Evolutionary conservation across 2,113 vertebrate species (phyloP).

Genomic region (Chelonoidis abingdonii): DNA sequence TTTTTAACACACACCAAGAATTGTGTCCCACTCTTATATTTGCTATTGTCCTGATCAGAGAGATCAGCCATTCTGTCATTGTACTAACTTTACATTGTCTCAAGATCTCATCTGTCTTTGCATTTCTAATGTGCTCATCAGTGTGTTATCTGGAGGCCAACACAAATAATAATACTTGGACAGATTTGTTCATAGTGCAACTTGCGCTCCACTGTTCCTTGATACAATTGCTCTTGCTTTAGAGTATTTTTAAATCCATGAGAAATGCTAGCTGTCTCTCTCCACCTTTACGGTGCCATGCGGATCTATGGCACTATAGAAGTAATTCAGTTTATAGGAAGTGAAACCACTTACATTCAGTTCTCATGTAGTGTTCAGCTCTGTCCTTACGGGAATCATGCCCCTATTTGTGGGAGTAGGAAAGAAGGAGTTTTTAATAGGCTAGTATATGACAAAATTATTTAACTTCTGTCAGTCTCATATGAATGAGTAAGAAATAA

Average conservation of each 20-base stretch:
- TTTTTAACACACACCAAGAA: fast-evolving
- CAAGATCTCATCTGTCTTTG: fast-evolving
- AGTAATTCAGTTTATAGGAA: neutral
- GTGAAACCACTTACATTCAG: neutral
- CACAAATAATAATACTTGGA: neutral
- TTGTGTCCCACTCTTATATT: neutral
- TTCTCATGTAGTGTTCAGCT: neutral
- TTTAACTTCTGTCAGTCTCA: neutral
- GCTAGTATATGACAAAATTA: neutral
- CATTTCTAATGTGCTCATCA: fast-evolving
- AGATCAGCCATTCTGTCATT: fast-evolving
- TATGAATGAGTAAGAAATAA: neutral
- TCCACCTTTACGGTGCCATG: neutral
- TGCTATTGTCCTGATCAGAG: neutral
- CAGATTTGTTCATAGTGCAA: neutral
- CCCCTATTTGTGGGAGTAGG: conserved; percentile 39
- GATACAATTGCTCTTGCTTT: neutral
- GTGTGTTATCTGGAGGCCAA: neutral
- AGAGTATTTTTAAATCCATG: neutral
- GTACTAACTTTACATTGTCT: neutral
- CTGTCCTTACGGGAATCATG: conserved; percentile 25
- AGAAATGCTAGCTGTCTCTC: neutral
- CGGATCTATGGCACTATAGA: neutral
- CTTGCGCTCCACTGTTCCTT: fast-evolving
- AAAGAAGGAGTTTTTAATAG: conserved; percentile 59